Conservation (phyloP, 2,113 vertebrate genomes). For the Lathamus discolor region DNA sequence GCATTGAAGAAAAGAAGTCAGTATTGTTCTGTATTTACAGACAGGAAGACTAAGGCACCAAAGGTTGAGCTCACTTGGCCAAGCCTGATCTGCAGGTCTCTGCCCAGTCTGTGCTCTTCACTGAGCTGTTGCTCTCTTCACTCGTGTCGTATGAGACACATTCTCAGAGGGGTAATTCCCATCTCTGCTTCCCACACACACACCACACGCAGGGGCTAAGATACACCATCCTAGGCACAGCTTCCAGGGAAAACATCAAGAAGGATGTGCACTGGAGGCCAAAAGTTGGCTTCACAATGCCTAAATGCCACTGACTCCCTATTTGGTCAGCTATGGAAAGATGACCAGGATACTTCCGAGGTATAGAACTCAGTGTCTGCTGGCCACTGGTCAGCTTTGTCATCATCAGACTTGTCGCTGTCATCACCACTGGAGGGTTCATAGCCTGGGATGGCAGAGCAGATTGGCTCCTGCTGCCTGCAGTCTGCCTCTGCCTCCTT, state of each 20-base stretch:
- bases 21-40: neutral
- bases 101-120: neutral
- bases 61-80: neutral
- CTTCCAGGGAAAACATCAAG: neutral
- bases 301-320: neutral
- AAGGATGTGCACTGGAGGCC: neutral
- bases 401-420: constrained; percentile 67
- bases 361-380: constrained; percentile 70
- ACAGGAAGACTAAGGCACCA: neutral
- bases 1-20: neutral
- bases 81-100: neutral
- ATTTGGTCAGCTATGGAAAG: constrained; percentile 76
- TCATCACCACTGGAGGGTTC: constrained; percentile 78
- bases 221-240: neutral
- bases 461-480: neutral
- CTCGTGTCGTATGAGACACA: rapidly evolving
- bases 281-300: neutral
- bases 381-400: constrained; percentile 73
- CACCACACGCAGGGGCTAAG: neutral
- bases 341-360: constrained; percentile 74
- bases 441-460: neutral
- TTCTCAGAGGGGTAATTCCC: neutral
- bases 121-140: neutral
- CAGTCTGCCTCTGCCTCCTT: constrained; percentile 35
- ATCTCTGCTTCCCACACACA: neutral